phyloP scores from a whole-genome alignment of 2,113 vertebrate genomes.

The Phainopepla nitens region DNA sequence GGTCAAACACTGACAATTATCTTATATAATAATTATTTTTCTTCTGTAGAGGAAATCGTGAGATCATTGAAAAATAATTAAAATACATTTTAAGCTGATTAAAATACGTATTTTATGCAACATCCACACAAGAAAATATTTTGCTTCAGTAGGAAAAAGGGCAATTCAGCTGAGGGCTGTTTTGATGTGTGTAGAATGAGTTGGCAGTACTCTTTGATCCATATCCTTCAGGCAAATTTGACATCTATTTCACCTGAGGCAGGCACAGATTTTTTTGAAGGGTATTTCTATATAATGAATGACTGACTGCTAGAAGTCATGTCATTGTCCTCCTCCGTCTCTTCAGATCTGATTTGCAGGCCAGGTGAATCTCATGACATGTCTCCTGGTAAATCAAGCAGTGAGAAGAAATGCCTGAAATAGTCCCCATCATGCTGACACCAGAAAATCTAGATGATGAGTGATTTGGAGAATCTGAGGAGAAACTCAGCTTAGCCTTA shows the following conservation, averaged over 20 bases:
- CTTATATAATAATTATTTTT: not conserved
- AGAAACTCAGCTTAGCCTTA: not conserved
- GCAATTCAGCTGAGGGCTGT: slow-evolving; percentile 20
- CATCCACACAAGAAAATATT: not conserved
- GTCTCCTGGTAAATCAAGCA: not conserved
- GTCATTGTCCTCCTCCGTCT: slow-evolving; percentile 49
- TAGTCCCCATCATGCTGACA: slow-evolving; percentile 5
- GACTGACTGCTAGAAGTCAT: slow-evolving; percentile 35
- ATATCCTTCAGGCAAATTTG: slow-evolving; percentile 61
- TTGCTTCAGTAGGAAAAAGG: slow-evolving; percentile 12
- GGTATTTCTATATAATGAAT: slow-evolving; percentile 39
- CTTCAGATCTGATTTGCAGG: slow-evolving; percentile 34
- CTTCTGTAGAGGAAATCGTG: not conserved
- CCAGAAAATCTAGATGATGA: not conserved
- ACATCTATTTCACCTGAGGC: slow-evolving; percentile 56
- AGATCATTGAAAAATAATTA: slow-evolving; percentile 11
- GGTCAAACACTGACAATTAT: not conserved
- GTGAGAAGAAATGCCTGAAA: slow-evolving; percentile 31
- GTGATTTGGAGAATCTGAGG: not conserved
- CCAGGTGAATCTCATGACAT: slow-evolving; percentile 55
- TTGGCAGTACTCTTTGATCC: slow-evolving; percentile 52
- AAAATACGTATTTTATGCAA: not conserved
- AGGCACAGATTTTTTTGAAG: slow-evolving; percentile 57
- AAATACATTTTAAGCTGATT: not conserved
- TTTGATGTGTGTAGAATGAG: not conserved